Evolutionary conservation across 2,113 vertebrate genomes (phyloP).

Genomic region (Tetrao urogallus): DNA sequence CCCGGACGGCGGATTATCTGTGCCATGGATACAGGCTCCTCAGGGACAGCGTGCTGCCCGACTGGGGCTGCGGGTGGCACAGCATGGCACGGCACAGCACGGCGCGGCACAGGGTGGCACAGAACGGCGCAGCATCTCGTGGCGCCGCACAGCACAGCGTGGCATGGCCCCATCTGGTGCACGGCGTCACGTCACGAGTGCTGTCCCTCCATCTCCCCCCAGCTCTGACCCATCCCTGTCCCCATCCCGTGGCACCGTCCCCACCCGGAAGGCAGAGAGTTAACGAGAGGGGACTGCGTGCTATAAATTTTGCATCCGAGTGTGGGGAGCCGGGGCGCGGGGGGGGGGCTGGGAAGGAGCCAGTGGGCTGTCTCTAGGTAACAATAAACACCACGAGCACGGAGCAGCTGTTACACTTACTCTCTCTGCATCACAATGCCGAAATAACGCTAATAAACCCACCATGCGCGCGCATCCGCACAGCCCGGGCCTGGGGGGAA

Average conservation of each 20-base stretch:
- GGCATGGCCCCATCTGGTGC: background rate
- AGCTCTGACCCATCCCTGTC: background rate
- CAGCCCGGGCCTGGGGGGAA: background rate
- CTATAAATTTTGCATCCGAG: conserved; percentile 80
- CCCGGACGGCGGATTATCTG: background rate
- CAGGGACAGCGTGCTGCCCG: background rate
- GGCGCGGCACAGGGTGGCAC: too few relatives aligned
- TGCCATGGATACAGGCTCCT: conserved; percentile 45
- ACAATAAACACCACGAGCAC: conserved; percentile 84
- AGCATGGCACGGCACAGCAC: fast-evolving
- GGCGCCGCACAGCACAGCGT: fast-evolving
- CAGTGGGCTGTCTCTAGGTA: conserved; percentile 87
- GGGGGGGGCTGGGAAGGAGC: conserved; percentile 79
- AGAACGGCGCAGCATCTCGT: fast-evolving
- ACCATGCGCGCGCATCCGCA: background rate
- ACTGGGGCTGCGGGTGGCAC: background rate
- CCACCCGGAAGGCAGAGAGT: conserved; percentile 69
- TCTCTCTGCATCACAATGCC: conserved; percentile 84
- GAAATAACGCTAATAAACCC: conserved; percentile 81
- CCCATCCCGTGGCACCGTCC: background rate
- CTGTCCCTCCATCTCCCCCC: background rate
- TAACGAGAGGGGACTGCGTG: conserved; percentile 73
- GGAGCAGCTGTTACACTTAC: conserved; percentile 85
- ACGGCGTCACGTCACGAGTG: fast-evolving
- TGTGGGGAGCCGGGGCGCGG: conserved; percentile 62